phyloP scores from a whole-genome alignment of 2,888 invertebrate species.

The Conchocele bisecta region DNA sequence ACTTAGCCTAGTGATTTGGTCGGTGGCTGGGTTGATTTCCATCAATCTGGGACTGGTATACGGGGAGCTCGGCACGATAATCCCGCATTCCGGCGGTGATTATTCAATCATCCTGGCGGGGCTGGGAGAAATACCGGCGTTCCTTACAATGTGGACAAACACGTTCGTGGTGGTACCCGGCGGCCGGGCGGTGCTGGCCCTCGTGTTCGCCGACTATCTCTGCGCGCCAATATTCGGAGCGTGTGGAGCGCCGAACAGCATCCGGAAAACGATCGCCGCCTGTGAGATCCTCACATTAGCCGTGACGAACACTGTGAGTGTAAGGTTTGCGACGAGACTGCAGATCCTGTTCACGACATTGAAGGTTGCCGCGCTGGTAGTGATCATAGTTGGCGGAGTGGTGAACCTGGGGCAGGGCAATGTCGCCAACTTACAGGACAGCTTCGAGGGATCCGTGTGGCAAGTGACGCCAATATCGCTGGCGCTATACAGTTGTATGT shows the following conservation, averaged over 20 bases:
- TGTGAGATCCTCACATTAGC: slow-evolving; percentile 88
- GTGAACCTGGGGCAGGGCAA: slow-evolving; percentile 38
- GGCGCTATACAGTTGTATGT: slow-evolving; percentile 56
- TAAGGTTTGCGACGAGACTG: slow-evolving; percentile 94
- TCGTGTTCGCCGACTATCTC: slow-evolving; percentile 73
- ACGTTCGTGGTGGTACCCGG: slow-evolving; percentile 71
- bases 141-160: slow-evolving; percentile 85
- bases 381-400: slow-evolving; percentile 46
- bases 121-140: slow-evolving; percentile 83
- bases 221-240: slow-evolving; percentile 65
- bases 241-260: slow-evolving; percentile 58
- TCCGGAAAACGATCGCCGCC: slow-evolving; percentile 55
- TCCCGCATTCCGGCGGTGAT: slow-evolving; percentile 91
- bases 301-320: slow-evolving; percentile 96
- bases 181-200: slow-evolving; percentile 83
- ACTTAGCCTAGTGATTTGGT: slow-evolving; percentile 78
- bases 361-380: slow-evolving; percentile 85
- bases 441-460: slow-evolving; percentile 49
- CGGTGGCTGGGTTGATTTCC: slow-evolving; percentile 44
- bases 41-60: slow-evolving; percentile 88
- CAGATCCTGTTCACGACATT: slow-evolving; percentile 97
- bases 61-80: slow-evolving; percentile 90
- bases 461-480: slow-evolving; percentile 40
- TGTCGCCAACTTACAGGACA: slow-evolving; percentile 39
- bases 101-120: slow-evolving; percentile 86